These are phyloP conservation scores for Phalacrocorax pelagicus DNA, from an alignment of 2,113 vertebrate genomes.

Conservation along the genomic window DNA sequence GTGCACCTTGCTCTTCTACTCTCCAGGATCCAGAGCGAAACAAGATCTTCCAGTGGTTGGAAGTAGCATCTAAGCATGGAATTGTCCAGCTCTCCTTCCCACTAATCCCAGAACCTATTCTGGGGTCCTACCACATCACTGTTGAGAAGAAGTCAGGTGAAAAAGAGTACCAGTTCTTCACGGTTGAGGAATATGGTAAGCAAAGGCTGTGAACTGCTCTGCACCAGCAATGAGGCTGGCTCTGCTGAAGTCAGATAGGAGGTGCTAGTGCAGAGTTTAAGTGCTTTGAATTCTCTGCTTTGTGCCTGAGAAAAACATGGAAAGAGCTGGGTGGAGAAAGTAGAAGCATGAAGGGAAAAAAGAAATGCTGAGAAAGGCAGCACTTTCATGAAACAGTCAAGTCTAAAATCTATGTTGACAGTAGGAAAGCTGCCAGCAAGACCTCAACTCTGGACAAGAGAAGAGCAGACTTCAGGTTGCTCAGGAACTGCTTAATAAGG, in stretches of 20 bases:
- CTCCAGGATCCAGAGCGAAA: conserved; percentile 72
- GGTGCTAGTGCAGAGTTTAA: background rate
- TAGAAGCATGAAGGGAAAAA: background rate
- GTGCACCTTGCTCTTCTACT: background rate
- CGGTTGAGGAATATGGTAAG: conserved; percentile 72
- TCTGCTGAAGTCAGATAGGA: background rate
- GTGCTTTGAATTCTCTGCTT: background rate
- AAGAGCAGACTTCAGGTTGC: no score
- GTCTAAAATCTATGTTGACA: no score
- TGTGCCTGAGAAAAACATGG: background rate
- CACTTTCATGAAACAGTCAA: background rate
- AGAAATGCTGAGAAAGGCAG: background rate
- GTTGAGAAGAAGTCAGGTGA: conserved; percentile 20
- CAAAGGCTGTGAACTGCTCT: background rate
- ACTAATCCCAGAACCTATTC: conserved; percentile 51
- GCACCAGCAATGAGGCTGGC: background rate
- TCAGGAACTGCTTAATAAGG: no score
- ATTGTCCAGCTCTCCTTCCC: conserved; percentile 69
- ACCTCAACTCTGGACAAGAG: no score
- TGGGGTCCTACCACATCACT: conserved; percentile 63
- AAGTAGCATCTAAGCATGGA: conserved; percentile 44
- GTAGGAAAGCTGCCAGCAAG: no score
- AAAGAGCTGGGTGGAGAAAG: background rate
- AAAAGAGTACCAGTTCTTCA: conserved; percentile 42
- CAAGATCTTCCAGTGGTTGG: conserved; percentile 72